Evolutionary conservation across 2,797 vertebrate genomes (phyloP).

Genomic region (Gymnothorax reevesii): DNA sequence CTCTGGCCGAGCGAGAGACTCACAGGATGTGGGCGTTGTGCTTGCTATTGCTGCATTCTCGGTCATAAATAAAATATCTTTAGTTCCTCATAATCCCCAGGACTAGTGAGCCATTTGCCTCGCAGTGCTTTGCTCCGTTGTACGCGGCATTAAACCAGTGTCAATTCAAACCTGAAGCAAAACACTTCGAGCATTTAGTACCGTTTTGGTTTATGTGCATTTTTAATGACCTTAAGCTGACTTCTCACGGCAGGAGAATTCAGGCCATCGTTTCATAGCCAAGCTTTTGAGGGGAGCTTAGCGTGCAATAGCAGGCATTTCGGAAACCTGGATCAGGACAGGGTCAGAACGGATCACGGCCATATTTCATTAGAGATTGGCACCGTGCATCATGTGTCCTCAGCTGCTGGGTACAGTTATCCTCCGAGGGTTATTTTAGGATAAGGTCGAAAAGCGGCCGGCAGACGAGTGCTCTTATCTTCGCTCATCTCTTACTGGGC

Average conservation of each 20-base stretch:
- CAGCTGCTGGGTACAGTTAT: not conserved
- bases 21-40: not conserved
- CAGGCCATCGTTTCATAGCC: not conserved
- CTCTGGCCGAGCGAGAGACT: not conserved
- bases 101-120: not conserved
- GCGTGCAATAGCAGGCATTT: not conserved
- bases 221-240: not conserved
- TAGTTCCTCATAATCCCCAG: not conserved
- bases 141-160: not conserved
- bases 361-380: not conserved
- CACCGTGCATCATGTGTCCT: not conserved
- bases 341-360: not conserved
- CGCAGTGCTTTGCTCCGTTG: not conserved
- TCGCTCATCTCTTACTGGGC: not conserved
- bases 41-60: not conserved
- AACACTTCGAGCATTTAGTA: not conserved
- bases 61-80: constrained; percentile 5
- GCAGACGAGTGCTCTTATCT: not conserved
- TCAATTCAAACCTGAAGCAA: not conserved
- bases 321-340: not conserved
- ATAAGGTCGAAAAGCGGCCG: not conserved
- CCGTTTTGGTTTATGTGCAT: not conserved
- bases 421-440: not conserved
- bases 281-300: not conserved
- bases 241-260: not conserved